Evolutionary conservation across 2,888 invertebrate genomes (phyloP), one percentile per base, ranked within the genome.

Genomic region (Acleris cristana): DNA sequence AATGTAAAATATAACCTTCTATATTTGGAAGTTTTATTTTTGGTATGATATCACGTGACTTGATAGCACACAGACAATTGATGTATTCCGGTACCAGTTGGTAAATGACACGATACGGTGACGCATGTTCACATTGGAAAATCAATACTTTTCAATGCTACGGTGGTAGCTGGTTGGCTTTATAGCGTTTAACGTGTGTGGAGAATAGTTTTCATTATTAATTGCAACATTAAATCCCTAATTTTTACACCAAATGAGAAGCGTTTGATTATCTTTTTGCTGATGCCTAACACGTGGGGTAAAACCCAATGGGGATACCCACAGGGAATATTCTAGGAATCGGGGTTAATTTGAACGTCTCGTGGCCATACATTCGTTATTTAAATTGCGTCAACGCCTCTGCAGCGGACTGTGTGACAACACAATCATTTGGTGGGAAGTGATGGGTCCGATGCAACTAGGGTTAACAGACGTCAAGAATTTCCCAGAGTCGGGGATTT

Each of bases 21-120:
- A n/a, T 45, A 16, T 18, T 48, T 18, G 16, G 8, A 7, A 2
- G 12, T 21, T 51, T 7, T 21, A 51, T 51, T 44, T n/a, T 14
- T 58, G 26, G 26, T 10, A 26, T 23, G 4, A 21, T 45, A 45
- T 26, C 57, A 45, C 45, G 23, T 21, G 10, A 57, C 57, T n/a
- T 52, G 14, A 52, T 23, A 16, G 26, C n/a, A n/a, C 26, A 23
- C 45, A 18, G 40, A 40, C 19, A 34, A 72, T 72, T 71, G 68
- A 71, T 70, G 64, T 56, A 57, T 53, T 62, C 48, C 65, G 71
- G 86, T 86, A 77, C 84, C 84, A 80, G 77, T 69, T 80, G 71
- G 71, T 73, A 73, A 75, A 73, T 78, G 82, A 77, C 74, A 86
- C 84, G 68, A 72, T 44, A 65, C 70, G 74, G 70, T 81, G 81